phyloP scores from a whole-genome alignment of 1,140 invertebrate genomes.

The Diachasma alloeum region DNA sequence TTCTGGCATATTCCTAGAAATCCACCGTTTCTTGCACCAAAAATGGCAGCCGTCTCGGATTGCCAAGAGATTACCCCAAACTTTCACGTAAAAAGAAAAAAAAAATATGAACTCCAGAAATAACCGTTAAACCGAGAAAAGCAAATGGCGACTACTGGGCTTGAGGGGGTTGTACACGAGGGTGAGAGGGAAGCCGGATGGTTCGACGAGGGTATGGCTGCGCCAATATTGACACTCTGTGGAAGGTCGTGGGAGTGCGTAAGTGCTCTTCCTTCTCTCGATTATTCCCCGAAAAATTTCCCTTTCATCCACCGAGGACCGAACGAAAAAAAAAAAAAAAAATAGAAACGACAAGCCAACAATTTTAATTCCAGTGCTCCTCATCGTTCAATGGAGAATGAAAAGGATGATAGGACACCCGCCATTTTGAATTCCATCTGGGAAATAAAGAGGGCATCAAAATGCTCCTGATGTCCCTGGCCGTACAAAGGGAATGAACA shows the following conservation, averaged over 20 bases:
- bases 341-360: too few relatives aligned
- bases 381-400: not conserved
- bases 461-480: conserved; percentile 2
- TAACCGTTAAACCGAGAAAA: not conserved
- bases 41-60: conserved; percentile 18
- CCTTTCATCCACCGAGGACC: not conserved
- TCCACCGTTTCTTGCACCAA: not conserved
- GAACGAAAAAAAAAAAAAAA: not conserved
- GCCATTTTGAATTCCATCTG: conserved; percentile 5
- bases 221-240: conserved; percentile 52
- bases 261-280: not conserved
- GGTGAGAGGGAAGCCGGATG: conserved; percentile 4
- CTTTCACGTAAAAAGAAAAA: not conserved
- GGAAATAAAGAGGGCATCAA: conserved; percentile 11
- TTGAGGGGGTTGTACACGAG: not conserved
- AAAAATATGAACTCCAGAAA: not conserved
- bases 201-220: conserved; percentile 42
- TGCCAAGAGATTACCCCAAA: conserved; percentile 15
- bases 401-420: not conserved
- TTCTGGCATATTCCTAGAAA: not conserved
- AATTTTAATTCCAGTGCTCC: not conserved
- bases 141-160: conserved; percentile 14
- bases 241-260: conserved; percentile 13
- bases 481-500: not conserved
- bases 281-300: not conserved